Conservation (phyloP, 1,140 invertebrate species). For the Melipona quadrifasciata region DNA sequence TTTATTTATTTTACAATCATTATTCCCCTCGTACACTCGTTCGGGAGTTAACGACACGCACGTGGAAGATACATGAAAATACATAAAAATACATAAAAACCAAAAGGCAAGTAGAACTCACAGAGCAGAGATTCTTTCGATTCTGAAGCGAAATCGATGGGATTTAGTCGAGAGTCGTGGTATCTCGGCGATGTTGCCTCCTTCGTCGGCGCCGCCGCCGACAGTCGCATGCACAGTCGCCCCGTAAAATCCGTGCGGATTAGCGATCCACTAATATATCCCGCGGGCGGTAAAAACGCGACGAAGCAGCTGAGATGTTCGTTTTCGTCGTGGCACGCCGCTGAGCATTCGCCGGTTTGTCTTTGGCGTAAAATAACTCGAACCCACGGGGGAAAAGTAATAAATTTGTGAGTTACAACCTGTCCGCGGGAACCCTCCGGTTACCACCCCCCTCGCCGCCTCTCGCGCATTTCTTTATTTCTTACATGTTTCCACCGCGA, state of each 20-base stretch:
- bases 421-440: constrained; percentile 38
- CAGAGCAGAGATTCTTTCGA: background rate
- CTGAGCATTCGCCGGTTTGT: constrained; percentile 63
- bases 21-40: too few species aligned
- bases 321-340: constrained; percentile 57
- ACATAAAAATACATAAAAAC: too few species aligned
- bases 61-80: too few species aligned
- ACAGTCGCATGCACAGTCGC: constrained; percentile 64
- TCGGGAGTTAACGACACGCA: too few species aligned
- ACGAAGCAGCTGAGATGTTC: constrained; percentile 78
- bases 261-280: constrained; percentile 79
- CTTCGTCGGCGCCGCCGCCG: constrained; percentile 30
- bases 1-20: too few species aligned
- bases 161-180: constrained; percentile 25
- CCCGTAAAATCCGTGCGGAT: constrained; percentile 78
- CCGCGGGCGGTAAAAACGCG: constrained; percentile 75
- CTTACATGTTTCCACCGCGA: background rate
- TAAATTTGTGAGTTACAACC: constrained; percentile 76
- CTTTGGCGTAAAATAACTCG: constrained; percentile 76
- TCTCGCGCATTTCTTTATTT: constrained; percentile 40
- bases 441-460: constrained; percentile 35
- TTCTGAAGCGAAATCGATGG: constrained; percentile 7
- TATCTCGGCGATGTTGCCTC: background rate
- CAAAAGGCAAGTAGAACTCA: rapidly evolving
- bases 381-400: constrained; percentile 69